Evolutionary conservation across 2,113 vertebrate genomes (phyloP), one percentile per base, ranked within the genome.

Genomic region (Crotalus helleri): DNA sequence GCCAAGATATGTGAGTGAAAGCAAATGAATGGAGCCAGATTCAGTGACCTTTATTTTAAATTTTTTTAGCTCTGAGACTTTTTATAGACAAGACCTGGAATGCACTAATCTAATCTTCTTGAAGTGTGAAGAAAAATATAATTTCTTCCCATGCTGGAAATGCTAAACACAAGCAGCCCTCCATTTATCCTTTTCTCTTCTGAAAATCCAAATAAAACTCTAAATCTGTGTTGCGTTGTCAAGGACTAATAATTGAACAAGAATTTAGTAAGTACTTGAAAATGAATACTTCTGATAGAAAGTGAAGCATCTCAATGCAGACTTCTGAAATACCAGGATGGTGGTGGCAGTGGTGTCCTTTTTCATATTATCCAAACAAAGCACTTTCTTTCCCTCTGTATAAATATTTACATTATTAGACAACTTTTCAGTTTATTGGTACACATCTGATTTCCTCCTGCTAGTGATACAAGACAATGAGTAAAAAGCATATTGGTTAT

Each of bases 31-130:
- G 0, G 94, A 95, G 91, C 94, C 91, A 96, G 97, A 95, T 92
- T 95, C 93, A 94, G 88, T 94, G 94, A 93, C 94, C 94, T 97
- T 97, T 96, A 95, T 97, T 97, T 96, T 96, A 96, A 95, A 97
- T 97, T 97, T 97, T 95, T 94, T 96, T 95, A 91, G 93, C 95
- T 97, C 95, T 95, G 92, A 95, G 93, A 54, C 88, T 96, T 96
- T 90, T 93, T 96, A 91, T 85, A 96, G 87, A 64, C 94, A 96
- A 96, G 96, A 97, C 97, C 96, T 97, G 95, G 95, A 97, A 97
- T 95, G 94, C 95, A 93, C 90, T 97, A 96, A 97, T 96, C 96
- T 95, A 94, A 96, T 85, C 12, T 89, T 15, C 17, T 90, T 15
- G 94, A 93, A 87, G 93, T 93, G 96, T 94, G 92, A 93, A 95